These are phyloP conservation scores for Drosophila nigricruria DNA, from an alignment of 2,888 invertebrate species.

Conservation along the genomic window DNA sequence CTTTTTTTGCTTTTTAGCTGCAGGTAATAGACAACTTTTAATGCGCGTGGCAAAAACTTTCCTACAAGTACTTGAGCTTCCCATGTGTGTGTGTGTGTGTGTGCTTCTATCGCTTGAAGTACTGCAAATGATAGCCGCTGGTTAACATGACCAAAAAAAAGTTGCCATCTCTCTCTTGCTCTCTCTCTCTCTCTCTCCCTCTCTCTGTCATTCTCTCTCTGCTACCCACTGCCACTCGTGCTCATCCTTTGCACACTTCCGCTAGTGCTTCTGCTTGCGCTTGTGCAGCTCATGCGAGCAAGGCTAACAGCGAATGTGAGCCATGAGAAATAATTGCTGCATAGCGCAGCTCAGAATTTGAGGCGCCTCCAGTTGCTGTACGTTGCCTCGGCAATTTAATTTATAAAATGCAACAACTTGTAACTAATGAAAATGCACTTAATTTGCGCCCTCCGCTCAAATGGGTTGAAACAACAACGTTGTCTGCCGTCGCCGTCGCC, in stretches of 20 bases:
- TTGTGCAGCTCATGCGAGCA: constrained; percentile 30
- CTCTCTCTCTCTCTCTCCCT: background rate
- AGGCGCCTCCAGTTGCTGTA: constrained; percentile 33
- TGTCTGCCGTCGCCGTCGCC: background rate
- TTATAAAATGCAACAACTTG: constrained; percentile 76
- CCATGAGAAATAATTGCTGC: constrained; percentile 50
- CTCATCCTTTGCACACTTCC: background rate
- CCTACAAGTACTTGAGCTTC: constrained; percentile 8
- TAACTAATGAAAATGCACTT: constrained; percentile 77
- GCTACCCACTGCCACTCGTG: background rate
- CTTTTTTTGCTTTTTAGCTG: constrained; percentile 3
- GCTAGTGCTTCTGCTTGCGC: background rate
- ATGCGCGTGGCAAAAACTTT: constrained; percentile 37
- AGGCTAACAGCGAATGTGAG: constrained; percentile 39
- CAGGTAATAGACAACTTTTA: constrained; percentile 34
- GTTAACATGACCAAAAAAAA: constrained; percentile 28
- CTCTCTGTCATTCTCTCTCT: background rate
- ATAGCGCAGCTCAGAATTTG: constrained; percentile 16
- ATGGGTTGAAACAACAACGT: constrained; percentile 63
- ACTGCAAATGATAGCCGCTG: constrained; percentile 36
- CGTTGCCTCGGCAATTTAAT: constrained; percentile 67
- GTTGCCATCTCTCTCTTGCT: constrained; percentile 5
- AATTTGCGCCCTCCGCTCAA: constrained; percentile 66
- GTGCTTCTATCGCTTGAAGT: constrained; percentile 26
- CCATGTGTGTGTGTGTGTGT: constrained; percentile 1